Evolutionary conservation across 2,113 vertebrate genomes (phyloP).

Genomic region (Sarotherodon lohbergeri): DNA sequence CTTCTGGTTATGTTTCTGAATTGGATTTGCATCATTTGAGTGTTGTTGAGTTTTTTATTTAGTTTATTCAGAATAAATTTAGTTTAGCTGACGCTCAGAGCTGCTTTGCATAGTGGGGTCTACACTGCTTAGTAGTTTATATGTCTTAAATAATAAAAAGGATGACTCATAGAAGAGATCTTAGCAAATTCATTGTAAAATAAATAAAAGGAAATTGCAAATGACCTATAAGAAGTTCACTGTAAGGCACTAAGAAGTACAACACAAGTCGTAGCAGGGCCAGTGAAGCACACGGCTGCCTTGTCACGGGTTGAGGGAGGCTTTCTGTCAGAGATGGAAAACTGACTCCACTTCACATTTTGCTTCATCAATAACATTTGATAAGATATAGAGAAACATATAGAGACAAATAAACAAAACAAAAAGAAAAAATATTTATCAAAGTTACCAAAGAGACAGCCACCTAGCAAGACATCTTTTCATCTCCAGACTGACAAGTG

Average conservation of each 20-base stretch:
- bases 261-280: constrained; percentile 45
- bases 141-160: not conserved
- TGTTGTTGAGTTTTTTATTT: not conserved
- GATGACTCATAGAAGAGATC: not conserved
- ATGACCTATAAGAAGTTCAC: not conserved
- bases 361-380: constrained; percentile 55
- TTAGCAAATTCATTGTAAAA: not conserved
- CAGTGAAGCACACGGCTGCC: constrained; percentile 42
- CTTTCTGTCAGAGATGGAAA: constrained; percentile 34
- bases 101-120: not conserved
- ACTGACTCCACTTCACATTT: constrained; percentile 58
- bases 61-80: not conserved
- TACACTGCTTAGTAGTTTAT: not conserved
- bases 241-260: constrained; percentile 34
- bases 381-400: constrained; percentile 44
- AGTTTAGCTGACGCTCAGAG: not conserved
- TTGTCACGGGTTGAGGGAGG: constrained; percentile 28
- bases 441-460: constrained; percentile 44
- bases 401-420: constrained; percentile 41
- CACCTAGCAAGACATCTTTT: constrained; percentile 67
- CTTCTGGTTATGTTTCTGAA: not conserved
- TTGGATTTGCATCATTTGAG: not conserved
- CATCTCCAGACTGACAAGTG: constrained; percentile 73
- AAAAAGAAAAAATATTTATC: constrained; percentile 31
- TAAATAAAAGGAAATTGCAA: not conserved